Percentiles rank a stretch among this genome's conserved stretches.
Evolutionary conservation across 2,888 invertebrate genomes (phyloP).

Genomic region (Meteorus colon): DNA sequence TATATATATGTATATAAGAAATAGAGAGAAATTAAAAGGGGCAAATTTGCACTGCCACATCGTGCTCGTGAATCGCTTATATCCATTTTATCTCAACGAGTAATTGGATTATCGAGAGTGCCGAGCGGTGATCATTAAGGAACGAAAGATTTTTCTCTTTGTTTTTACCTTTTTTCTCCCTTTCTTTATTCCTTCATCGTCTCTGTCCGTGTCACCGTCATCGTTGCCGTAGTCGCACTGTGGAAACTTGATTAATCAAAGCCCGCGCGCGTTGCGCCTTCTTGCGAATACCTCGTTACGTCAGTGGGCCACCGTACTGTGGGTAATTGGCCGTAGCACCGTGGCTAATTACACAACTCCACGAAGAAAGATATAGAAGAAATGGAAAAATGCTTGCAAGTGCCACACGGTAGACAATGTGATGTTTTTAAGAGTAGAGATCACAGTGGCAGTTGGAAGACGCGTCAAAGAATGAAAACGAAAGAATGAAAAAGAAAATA

Average conservation of each 20-base stretch:
- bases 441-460: background rate
- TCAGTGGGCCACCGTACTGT: slow-evolving; percentile 43
- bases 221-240: slow-evolving; percentile 48
- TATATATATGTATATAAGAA: too few relatives aligned
- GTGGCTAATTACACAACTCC: slow-evolving; percentile 37
- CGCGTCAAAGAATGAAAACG: background rate
- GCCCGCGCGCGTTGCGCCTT: slow-evolving; percentile 56
- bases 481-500: background rate
- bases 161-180: slow-evolving; percentile 44
- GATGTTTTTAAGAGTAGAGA: background rate
- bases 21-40: background rate
- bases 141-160: slow-evolving; percentile 14
- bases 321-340: slow-evolving; percentile 40
- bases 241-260: slow-evolving; percentile 63
- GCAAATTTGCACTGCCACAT: slow-evolving; percentile 28
- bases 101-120: slow-evolving; percentile 35
- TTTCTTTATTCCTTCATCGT: slow-evolving; percentile 38
- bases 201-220: slow-evolving; percentile 9
- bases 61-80: slow-evolving; percentile 20
- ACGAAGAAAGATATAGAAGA: background rate
- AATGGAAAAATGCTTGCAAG: slow-evolving; percentile 3
- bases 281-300: slow-evolving; percentile 61
- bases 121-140: slow-evolving; percentile 27
- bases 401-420: background rate
- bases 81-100: slow-evolving; percentile 27